phyloP scores from a whole-genome alignment of 2,888 invertebrate genomes.

The Drosophila atripex region DNA sequence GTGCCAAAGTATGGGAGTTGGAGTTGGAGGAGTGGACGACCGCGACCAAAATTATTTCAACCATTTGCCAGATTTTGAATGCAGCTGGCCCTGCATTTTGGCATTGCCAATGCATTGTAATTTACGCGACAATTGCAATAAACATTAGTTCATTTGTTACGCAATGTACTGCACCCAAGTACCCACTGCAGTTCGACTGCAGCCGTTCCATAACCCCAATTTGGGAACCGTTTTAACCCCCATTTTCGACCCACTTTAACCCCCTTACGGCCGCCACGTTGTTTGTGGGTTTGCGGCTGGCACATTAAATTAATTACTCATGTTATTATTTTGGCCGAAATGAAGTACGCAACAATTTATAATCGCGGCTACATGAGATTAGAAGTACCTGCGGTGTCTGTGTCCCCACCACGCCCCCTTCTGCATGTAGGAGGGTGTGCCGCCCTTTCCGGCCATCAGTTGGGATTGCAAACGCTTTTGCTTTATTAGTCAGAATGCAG shows the following conservation, averaged over 20 bases:
- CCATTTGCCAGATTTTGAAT: conserved; percentile 71
- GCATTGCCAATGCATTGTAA: conserved; percentile 52
- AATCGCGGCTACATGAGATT: conserved; percentile 81
- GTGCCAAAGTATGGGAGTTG: neutral
- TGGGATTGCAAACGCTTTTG: conserved; percentile 60
- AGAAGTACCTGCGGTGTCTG: conserved; percentile 76
- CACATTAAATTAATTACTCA: conserved; percentile 83
- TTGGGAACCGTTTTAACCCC: neutral
- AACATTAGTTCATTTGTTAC: conserved; percentile 53
- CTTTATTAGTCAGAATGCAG: conserved; percentile 78
- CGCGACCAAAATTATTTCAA: conserved; percentile 73
- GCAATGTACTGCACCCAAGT: conserved; percentile 36
- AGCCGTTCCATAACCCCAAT: conserved; percentile 4
- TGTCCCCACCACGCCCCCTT: neutral
- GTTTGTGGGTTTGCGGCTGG: conserved; percentile 56
- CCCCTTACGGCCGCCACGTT: conserved; percentile 37
- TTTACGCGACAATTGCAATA: conserved; percentile 51
- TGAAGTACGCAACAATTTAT: conserved; percentile 83
- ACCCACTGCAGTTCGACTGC: conserved; percentile 32
- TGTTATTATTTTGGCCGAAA: conserved; percentile 82
- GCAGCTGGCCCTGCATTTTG: conserved; percentile 57
- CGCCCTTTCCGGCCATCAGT: neutral
- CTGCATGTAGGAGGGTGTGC: no score
- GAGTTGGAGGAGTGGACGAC: conserved; percentile 10
- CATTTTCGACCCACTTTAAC: neutral